These are phyloP conservation scores for Neomonachus schauinslandi DNA, from an alignment of 2,113 vertebrate species.

Conservation along the genomic window DNA sequence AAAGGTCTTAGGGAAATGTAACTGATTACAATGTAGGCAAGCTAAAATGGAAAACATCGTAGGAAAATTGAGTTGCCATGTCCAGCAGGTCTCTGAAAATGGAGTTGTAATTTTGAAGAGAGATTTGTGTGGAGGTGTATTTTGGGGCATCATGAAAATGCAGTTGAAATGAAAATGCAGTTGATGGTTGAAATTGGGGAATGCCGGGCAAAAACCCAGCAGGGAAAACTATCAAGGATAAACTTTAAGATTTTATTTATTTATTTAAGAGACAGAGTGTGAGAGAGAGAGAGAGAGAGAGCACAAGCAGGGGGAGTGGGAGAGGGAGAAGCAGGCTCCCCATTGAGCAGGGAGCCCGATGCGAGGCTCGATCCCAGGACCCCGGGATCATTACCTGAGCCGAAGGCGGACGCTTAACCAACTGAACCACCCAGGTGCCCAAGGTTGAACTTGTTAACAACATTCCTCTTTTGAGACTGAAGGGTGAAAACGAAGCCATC, in stretches of 20 bases:
- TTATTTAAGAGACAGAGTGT: too few relatives aligned
- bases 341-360: too few relatives aligned
- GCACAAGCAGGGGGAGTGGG: too few relatives aligned
- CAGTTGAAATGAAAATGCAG: neutral
- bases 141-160: neutral
- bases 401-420: too few relatives aligned
- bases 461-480: neutral
- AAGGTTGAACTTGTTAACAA: neutral
- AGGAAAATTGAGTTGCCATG: constrained; percentile 13
- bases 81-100: neutral
- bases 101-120: neutral
- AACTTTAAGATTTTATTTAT: neutral
- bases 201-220: neutral
- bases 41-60: neutral
- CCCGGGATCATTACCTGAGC: too few relatives aligned
- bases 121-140: neutral
- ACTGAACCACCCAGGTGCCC: too few relatives aligned
- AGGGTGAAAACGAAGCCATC: neutral
- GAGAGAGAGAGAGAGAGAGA: too few relatives aligned
- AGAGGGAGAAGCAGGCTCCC: too few relatives aligned
- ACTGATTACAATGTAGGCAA: neutral
- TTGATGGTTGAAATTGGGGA: neutral
- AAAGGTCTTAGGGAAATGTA: neutral
- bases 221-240: neutral
- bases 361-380: too few relatives aligned